Percentiles rank a stretch among this genome's conserved stretches.
Conservation (phyloP, 2,888 invertebrate species). For the Cantharis rustica region DNA sequence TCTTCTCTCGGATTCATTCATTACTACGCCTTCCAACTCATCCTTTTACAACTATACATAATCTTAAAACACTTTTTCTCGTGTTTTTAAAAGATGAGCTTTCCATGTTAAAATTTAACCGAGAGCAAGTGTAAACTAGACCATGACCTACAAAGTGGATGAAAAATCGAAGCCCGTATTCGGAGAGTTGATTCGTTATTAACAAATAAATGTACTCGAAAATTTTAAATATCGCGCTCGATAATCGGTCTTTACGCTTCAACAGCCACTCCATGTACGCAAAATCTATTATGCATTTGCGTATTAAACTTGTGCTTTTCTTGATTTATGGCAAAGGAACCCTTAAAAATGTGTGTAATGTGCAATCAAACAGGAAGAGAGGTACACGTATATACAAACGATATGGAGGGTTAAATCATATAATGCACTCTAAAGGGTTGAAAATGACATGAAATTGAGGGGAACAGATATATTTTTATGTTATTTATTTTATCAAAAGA, state of each 20-base stretch:
- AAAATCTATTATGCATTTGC: constrained; percentile 25
- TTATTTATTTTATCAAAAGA: constrained; percentile 36
- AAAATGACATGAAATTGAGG: constrained; percentile 49
- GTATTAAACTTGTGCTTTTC: constrained; percentile 29
- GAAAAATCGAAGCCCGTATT: constrained; percentile 26
- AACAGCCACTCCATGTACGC: constrained; percentile 33
- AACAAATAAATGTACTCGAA: constrained; percentile 22
- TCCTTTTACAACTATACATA: constrained; percentile 36
- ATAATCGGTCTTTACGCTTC: constrained; percentile 36
- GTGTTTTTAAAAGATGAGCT: constrained; percentile 55
- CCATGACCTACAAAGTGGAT: constrained; percentile 50
- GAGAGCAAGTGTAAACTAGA: constrained; percentile 53
- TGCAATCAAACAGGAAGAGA: constrained; percentile 36
- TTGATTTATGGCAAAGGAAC: constrained; percentile 41
- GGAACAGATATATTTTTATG: constrained; percentile 45
- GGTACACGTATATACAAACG: constrained; percentile 31
- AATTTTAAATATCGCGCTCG: constrained; percentile 22
- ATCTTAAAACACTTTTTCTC: constrained; percentile 42
- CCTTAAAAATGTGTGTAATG: constrained; percentile 39
- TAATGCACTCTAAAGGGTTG: constrained; percentile 43
- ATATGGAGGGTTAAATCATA: constrained; percentile 44
- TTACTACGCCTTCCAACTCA: constrained; percentile 27
- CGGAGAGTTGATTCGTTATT: constrained; percentile 16
- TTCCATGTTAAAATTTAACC: constrained; percentile 55
- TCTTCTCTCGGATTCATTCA: constrained; percentile 40